A percentile compares a stretch with the other conserved stretches of the same genome.
Evolutionary conservation across 64 coral and sea anemone species (phyloP).

Genomic region (Acropora yongei): DNA sequence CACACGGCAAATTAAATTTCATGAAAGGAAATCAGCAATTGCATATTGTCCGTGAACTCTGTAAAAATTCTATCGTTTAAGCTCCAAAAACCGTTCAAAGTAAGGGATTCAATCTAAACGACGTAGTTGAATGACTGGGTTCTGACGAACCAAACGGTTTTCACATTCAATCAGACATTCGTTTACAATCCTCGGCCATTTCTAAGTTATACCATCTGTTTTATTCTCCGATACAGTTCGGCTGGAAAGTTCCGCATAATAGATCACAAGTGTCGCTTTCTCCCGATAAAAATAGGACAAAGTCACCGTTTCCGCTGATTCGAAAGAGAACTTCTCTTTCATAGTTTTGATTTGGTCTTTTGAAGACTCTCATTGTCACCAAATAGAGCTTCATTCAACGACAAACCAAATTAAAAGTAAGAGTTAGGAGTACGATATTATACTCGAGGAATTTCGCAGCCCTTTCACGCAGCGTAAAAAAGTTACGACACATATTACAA

Average conservation of each 20-base stretch:
- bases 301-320: background rate
- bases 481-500: background rate
- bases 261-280: background rate
- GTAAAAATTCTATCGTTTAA: background rate
- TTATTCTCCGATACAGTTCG: background rate
- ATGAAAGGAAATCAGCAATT: background rate
- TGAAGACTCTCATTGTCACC: background rate
- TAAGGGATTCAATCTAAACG: background rate
- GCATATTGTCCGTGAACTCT: slow-evolving; percentile 7
- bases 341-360: background rate
- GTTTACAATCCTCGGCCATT: background rate
- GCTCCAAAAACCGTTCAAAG: background rate
- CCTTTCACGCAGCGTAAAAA: background rate
- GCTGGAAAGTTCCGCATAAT: background rate
- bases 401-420: no score
- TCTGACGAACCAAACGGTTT: background rate
- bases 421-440: background rate
- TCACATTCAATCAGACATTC: background rate
- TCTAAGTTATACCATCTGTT: background rate
- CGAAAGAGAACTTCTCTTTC: background rate
- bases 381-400: background rate
- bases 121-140: background rate
- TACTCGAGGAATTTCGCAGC: background rate
- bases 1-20: background rate
- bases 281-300: slow-evolving; percentile 25